Evolutionary conservation across 2,113 vertebrate genomes (phyloP), one percentile per base, ranked within the genome.

Genomic region (Campylomormyrus numenius): DNA sequence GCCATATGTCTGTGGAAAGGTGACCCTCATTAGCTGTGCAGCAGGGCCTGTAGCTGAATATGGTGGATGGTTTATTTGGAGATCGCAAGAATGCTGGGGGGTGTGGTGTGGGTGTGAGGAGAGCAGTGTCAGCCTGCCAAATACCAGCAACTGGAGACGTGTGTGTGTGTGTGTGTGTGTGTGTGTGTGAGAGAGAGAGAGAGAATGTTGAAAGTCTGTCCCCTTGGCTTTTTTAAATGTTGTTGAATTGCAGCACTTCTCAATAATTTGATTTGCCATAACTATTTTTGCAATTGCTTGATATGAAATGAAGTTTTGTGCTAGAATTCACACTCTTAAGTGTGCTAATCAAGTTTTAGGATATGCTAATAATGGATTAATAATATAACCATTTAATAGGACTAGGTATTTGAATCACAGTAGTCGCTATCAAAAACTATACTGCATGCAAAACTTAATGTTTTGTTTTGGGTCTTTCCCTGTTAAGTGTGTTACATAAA

Each of bases 71-170:
- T 88, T 88, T 58, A 88, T 58, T 58, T 58, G 50, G 46, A 88
- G 87, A 62, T 24, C 11, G 0, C 46, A 87, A 46, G 49, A 87
- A 52, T 87, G 24, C 24, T 27, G 85, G 49, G 85, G 85, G 49
- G 50, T 27, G 85, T 48, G 50, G 49, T n/a, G 13, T 6, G 46
- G 85, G 87, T 39, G 52, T 31, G 39, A 9, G 87, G 21, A 42
- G 87, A n/a, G 46, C 27, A 46, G 27, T 66, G 48, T 58, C 53
- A 24, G 17, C 21, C 35, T 88, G 87, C 87, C 87, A 88, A 62
- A 88, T 66, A 66, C 87, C 56, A 88, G 87, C 62, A 88, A 88
- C 45, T 45, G 53, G 87, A 88, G 87, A 62, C 19, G 52, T 27
- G 53, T 88, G 87, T 87, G 48, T 86, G 24, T 87, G 24, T n/a